Conservation (phyloP, 2,113 vertebrate species). For the Pterophyllum scalare region DNA sequence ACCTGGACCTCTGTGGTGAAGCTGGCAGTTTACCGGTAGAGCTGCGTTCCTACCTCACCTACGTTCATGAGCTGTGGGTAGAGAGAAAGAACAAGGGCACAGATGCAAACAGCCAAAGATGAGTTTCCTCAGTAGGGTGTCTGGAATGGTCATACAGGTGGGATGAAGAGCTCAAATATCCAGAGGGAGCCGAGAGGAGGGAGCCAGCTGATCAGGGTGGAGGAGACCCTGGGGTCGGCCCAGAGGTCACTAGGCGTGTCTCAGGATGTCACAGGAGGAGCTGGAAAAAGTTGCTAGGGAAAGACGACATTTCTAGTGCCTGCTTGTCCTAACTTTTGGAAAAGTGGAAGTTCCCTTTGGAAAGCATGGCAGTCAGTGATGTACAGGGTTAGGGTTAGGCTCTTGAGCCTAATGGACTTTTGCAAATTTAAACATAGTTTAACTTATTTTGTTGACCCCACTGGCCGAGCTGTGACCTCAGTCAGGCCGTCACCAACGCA, state of each 20-base stretch:
- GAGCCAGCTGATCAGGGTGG: not conserved
- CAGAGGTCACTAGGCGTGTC: not conserved
- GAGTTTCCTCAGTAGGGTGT: not conserved
- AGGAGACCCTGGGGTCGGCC: fast-evolving
- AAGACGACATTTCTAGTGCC: not conserved
- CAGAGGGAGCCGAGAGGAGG: not conserved
- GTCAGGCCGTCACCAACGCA: not conserved
- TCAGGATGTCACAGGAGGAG: too few relatives aligned
- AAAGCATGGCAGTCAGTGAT: fast-evolving
- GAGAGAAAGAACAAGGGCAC: not conserved
- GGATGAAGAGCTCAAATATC: not conserved
- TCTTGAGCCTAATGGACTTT: not conserved
- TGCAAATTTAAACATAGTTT: not conserved
- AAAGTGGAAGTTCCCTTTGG: not conserved
- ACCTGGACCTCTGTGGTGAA: too few relatives aligned
- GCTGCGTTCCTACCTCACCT: too few relatives aligned
- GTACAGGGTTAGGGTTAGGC: too few relatives aligned
- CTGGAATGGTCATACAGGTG: fast-evolving
- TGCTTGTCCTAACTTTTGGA: not conserved
- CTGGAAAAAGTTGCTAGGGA: not conserved
- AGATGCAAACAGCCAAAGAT: not conserved
- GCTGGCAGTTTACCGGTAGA: too few relatives aligned
- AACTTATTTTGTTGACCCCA: not conserved
- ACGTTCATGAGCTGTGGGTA: too few relatives aligned
- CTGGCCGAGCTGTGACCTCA: not conserved